Base-by-base conservation (phyloP, 2,113 vertebrate genomes). In the Kryptolebias marmoratus region DNA sequence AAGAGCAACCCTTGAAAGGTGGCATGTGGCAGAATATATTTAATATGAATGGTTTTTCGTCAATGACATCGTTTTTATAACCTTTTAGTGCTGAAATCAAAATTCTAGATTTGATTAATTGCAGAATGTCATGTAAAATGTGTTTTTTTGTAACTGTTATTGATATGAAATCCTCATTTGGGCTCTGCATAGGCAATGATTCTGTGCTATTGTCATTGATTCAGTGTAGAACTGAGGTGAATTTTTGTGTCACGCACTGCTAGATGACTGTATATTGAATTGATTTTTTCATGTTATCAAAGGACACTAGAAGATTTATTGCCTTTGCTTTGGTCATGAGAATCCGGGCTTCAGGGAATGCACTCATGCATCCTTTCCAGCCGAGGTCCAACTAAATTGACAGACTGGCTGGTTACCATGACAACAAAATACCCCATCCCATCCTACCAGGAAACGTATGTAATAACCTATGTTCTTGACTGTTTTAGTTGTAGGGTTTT, bases 241-340 rank as follows among this genome's bases (percentile, higher is more conserved):
- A 56, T 32, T 15, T 1, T 44, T 50, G 45, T 11, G 5, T 61
- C 44, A 48, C 28, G 31, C 36, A 4, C 1, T 56, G 18, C 0
- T 36, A 11, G 22, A 11, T 48, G 58, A 73, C 44, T 48, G 56
- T 81, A 75, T 45, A 65, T 50, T 30, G 22, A 56, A 75, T 77
- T 58, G 56, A 79, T 77, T 78, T 71, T 64, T 82, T 82, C 47
- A 22, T 2, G 15, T 70, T 77, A 56, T 3, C 0, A 81, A 77
- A 73, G 61, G 57, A 69, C 71, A 79, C 42, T 2, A 39, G 28
- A 63, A 74, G 71, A 86, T 82, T 59, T 65, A 87, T 78, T 68
- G 48, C 55, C 28, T 69, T 63, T 65, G 58, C 69, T 77, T 53
- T 56, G 68, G 69, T 79, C 73, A 54, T 62, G 70, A 71, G 70